A percentile compares a stretch with the other conserved stretches of the same genome.
Evolutionary conservation across 2,113 vertebrate species (phyloP).

Genomic region (Lutjanus erythropterus): DNA sequence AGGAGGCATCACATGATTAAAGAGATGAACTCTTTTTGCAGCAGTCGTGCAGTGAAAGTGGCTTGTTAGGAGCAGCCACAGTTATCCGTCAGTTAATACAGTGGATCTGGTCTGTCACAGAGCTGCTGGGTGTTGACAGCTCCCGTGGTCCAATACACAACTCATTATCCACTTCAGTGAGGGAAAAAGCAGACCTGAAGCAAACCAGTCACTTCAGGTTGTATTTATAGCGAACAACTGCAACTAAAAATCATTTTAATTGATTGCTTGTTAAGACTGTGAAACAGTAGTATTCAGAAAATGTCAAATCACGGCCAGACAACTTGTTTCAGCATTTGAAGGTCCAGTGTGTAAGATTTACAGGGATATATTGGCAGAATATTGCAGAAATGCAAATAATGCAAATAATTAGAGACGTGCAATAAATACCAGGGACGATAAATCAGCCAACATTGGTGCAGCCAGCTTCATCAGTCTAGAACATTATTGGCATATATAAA

Average conservation of each 20-base stretch:
- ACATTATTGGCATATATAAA: too few species aligned
- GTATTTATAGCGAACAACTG: not conserved
- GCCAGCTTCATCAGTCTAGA: too few species aligned
- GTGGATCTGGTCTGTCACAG: not conserved
- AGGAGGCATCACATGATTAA: constrained; percentile 14
- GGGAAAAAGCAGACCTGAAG: not conserved
- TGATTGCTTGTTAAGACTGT: not conserved
- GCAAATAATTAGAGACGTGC: too few species aligned
- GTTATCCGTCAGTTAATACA: not conserved
- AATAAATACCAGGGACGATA: too few species aligned
- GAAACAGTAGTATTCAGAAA: too few species aligned
- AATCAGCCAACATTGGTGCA: too few species aligned
- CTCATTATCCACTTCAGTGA: too few species aligned
- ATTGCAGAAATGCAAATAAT: too few species aligned
- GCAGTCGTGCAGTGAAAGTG: not conserved
- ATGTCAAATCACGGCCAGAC: not conserved
- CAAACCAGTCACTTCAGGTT: not conserved
- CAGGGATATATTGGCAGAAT: too few species aligned
- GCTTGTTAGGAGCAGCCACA: not conserved
- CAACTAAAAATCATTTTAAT: not conserved
- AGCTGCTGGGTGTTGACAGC: too few species aligned
- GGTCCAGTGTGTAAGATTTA: too few species aligned
- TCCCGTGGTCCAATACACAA: too few species aligned
- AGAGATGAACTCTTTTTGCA: constrained; percentile 10
- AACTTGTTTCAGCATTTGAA: not conserved